Evolutionary conservation across 2,797 vertebrate species (phyloP), one percentile per base, ranked within the genome.

Genomic region (Thaleichthys pacificus): DNA sequence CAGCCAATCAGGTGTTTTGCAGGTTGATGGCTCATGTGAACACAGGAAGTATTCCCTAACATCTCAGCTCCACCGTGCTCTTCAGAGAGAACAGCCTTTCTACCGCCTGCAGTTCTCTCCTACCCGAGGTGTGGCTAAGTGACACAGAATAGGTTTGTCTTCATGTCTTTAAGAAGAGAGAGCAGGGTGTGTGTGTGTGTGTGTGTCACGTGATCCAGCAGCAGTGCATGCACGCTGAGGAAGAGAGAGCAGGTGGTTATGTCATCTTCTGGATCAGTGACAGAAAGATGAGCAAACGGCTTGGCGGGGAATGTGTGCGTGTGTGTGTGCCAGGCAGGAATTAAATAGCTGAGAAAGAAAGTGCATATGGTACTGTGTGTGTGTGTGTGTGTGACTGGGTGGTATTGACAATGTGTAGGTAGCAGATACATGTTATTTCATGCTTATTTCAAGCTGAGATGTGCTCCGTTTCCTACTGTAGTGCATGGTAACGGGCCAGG

Each of bases 191-290:
- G 19, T 49, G 56, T 61, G 28, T 61, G 28, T 63, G 42, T 56
- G 47, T 51, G 54, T 19, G 22, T 67, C 28, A 30, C 28, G 4
- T 47, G 51, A 15, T 66, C 66, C 17, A 12, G 61, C 28, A 30
- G 28, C 38, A 66, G 42, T 70, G 49, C 61, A 32, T 62, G 69
- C 6, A 21, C 35, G 75, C 69, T 61, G n/a, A 74, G 51, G 57
- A 70, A 54, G 69, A 73, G 24, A 38, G 72, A 84, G 73, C 84
- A 85, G 78, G 76, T 78, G 81, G 87, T 87, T 79, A 72, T 84
- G 83, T 84, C 85, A 86, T 86, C 56, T 62, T 75, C 73, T 87
- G 75, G 75, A 82, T 79, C 24, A 2, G 35, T 60, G 68, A 82
- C 68, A 64, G 51, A 74, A 67, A 12, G 71, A 86, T 80, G 83